Conservation (phyloP, 2,888 invertebrate genomes). For the Drosophila suboccidentalis region DNA sequence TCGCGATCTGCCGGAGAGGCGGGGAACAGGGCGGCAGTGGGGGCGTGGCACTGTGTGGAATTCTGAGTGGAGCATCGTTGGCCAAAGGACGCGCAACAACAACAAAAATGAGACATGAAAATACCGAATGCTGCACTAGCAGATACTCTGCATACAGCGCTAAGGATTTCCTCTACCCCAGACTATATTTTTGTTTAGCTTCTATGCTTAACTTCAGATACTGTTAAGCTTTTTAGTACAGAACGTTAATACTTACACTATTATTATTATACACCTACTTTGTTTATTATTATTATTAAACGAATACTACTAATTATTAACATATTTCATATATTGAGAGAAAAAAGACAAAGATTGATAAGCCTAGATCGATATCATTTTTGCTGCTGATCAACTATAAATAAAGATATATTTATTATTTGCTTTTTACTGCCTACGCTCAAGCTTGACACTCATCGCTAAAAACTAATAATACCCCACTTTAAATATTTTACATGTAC, state of each 20-base stretch:
- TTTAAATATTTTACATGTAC: background rate
- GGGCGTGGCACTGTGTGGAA: constrained; percentile 7
- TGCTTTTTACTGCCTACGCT: background rate
- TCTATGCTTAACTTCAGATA: background rate
- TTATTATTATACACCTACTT: too few relatives aligned
- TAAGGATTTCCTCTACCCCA: background rate
- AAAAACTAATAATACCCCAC: background rate
- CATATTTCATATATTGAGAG: background rate
- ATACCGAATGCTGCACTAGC: background rate
- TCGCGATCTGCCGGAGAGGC: constrained; percentile 51
- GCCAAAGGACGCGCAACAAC: constrained; percentile 45
- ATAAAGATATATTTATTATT: background rate
- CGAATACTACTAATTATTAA: background rate
- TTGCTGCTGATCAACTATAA: too few relatives aligned
- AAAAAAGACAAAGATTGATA: too few relatives aligned
- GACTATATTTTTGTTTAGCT: background rate
- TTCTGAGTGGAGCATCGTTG: constrained; percentile 32
- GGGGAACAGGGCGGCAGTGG: constrained; percentile 11
- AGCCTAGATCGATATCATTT: too few relatives aligned
- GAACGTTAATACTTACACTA: background rate
- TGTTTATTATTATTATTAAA: too few relatives aligned
- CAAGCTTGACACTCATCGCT: background rate
- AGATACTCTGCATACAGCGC: constrained; percentile 1
- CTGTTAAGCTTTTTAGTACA: background rate
- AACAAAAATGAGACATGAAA: constrained; percentile 1